phyloP scores from a whole-genome alignment of 1,140 invertebrate genomes.

The Patella vulgata region DNA sequence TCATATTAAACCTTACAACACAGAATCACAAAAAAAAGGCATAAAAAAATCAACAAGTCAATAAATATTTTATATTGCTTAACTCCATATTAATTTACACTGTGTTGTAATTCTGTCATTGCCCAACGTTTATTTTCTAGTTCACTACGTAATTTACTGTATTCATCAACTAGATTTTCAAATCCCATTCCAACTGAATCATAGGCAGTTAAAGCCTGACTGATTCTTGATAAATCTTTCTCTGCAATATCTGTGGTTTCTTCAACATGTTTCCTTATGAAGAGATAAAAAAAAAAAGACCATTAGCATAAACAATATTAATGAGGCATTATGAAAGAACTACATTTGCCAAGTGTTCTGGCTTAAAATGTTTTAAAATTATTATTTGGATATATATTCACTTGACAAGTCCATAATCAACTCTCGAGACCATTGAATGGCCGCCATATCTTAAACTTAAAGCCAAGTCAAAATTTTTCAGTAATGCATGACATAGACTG shows the following conservation, averaged over 20 bases:
- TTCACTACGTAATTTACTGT: conserved; percentile 39
- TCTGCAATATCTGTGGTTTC: conserved; percentile 30
- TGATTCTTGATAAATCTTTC: conserved; percentile 30
- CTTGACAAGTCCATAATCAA: too few species aligned
- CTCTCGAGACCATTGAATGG: too few species aligned
- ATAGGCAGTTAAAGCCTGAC: conserved; percentile 39
- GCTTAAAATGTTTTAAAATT: background rate
- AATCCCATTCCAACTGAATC: conserved; percentile 47
- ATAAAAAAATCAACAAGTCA: conserved; percentile 2
- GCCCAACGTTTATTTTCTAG: conserved; percentile 55
- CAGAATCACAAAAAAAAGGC: too few species aligned
- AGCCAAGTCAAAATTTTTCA: too few species aligned
- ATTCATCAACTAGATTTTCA: conserved; percentile 47
- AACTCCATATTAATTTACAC: background rate
- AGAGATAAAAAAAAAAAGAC: conserved; percentile 10
- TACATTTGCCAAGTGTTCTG: background rate
- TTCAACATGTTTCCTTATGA: conserved; percentile 38
- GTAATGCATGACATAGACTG: too few species aligned
- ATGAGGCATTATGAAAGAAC: too few species aligned
- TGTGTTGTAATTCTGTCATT: conserved; percentile 32
- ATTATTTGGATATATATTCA: too few species aligned
- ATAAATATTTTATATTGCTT: conserved; percentile 1
- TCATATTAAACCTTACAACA: too few species aligned
- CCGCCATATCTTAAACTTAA: too few species aligned
- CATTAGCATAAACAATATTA: background rate